Conservation (phyloP, 2,113 vertebrate genomes). For the Cyanoderma ruficeps region DNA sequence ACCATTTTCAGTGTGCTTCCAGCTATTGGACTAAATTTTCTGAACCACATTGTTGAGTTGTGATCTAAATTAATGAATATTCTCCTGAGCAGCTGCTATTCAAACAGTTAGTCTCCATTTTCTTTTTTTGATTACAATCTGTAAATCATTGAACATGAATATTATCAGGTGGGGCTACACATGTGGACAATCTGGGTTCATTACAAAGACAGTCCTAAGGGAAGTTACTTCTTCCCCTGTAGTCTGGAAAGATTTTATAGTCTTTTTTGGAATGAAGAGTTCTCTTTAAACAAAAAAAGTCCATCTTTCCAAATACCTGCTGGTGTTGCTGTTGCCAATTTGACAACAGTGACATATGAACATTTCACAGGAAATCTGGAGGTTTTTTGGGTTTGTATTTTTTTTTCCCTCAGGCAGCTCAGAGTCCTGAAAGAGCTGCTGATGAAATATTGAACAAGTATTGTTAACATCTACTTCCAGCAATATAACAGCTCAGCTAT, state of each 20-base stretch:
- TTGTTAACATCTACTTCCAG: background rate
- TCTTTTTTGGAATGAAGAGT: background rate
- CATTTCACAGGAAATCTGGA: background rate
- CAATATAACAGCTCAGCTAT: background rate
- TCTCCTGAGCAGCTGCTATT: background rate
- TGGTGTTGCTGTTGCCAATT: background rate
- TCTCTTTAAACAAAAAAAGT: background rate
- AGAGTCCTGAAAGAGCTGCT: background rate
- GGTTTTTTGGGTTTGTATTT: background rate
- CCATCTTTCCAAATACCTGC: background rate
- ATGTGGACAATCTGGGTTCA: background rate
- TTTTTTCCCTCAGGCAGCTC: background rate
- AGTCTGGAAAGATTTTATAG: background rate
- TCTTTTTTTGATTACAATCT: background rate
- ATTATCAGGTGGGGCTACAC: background rate
- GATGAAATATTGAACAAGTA: background rate
- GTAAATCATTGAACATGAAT: background rate
- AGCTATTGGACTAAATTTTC: slow-evolving; percentile 11
- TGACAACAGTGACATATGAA: background rate
- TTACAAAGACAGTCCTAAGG: background rate
- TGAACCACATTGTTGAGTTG: background rate
- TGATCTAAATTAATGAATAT: background rate
- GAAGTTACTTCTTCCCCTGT: background rate
- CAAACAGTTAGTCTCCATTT: background rate
- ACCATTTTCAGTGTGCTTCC: background rate